Evolutionary conservation across 2,113 vertebrate species (phyloP).

Genomic region (Manacus vitellinus): DNA sequence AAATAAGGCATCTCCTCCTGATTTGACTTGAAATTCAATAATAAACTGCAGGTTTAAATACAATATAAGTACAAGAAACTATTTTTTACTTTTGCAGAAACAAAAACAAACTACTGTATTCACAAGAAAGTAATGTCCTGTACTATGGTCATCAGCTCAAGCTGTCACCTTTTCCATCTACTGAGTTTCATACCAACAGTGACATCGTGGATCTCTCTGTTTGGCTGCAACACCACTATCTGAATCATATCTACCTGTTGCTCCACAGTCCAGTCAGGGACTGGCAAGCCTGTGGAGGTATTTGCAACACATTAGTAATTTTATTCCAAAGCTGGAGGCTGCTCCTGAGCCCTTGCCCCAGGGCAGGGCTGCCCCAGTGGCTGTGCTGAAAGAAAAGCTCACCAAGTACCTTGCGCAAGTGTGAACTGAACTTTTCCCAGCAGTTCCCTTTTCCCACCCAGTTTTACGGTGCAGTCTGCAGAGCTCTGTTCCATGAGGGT

Average conservation of each 20-base stretch:
- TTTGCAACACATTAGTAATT: background rate
- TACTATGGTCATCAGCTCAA: background rate
- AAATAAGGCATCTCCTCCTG: background rate
- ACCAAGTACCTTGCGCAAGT: background rate
- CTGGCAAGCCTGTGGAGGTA: background rate
- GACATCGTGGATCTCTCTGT: background rate
- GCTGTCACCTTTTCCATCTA: background rate
- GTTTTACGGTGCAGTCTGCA: background rate
- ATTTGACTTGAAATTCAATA: background rate
- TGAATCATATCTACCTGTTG: background rate
- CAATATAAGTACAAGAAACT: background rate
- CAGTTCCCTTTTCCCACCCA: background rate
- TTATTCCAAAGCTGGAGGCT: background rate
- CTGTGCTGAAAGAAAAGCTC: background rate
- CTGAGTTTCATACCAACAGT: background rate
- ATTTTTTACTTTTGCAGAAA: background rate
- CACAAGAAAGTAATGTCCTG: background rate
- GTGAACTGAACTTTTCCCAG: background rate
- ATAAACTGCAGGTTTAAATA: background rate
- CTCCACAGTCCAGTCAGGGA: background rate
- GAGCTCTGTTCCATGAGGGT: background rate
- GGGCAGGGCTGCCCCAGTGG: background rate
- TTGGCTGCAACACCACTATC: accelerated
- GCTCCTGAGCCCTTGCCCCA: background rate
- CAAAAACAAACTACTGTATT: background rate